These are phyloP conservation scores for Limnephilus rhombicus DNA, from an alignment of 2,888 invertebrate species.

Conservation along the genomic window DNA sequence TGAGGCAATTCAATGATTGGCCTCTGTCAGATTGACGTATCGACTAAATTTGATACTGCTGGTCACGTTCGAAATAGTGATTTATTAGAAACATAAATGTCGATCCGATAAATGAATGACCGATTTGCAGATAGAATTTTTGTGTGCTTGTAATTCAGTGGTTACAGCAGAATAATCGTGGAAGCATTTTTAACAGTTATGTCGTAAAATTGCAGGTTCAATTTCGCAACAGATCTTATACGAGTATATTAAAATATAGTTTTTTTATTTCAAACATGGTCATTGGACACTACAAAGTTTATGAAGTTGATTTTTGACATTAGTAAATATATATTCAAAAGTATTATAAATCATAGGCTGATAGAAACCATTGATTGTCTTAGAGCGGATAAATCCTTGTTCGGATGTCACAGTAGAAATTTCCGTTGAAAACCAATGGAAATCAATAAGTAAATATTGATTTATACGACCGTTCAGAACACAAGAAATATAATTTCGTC, in stretches of 20 bases:
- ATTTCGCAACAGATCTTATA: not conserved
- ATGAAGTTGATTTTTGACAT: no score
- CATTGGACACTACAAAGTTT: no score
- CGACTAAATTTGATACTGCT: not conserved
- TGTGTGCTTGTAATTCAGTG: not conserved
- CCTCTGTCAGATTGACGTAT: not conserved
- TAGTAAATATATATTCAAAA: no score
- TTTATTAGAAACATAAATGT: not conserved
- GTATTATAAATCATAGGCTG: no score
- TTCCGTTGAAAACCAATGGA: no score
- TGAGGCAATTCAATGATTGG: not conserved
- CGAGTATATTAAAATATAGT: not conserved
- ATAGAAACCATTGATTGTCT: no score
- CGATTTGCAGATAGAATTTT: not conserved
- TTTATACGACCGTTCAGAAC: no score
- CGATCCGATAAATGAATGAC: not conserved
- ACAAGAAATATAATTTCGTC: no score
- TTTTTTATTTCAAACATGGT: not conserved
- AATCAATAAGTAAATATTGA: no score
- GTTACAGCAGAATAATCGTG: not conserved
- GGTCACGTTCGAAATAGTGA: no score
- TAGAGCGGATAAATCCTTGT: no score
- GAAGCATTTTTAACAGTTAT: not conserved
- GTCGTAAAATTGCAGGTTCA: not conserved
- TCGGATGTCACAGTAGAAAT: no score